Percentiles rank a stretch among this genome's conserved stretches.
Conservation (phyloP, 2,113 vertebrate genomes). For the Aegotheles bennettii region DNA sequence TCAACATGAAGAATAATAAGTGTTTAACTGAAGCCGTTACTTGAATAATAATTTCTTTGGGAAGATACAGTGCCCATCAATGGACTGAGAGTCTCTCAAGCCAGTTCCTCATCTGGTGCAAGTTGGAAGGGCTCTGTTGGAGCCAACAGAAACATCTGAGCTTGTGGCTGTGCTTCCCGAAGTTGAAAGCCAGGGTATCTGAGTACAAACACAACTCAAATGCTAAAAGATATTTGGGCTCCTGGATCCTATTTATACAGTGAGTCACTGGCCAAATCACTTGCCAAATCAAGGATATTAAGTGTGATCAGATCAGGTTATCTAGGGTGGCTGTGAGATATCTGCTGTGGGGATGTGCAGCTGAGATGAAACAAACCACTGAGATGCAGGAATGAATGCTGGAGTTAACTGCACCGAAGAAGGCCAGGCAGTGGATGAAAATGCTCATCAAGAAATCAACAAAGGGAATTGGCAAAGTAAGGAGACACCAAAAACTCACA, state of each 20-base stretch:
- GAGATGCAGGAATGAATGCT: not conserved
- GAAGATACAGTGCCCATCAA: not conserved
- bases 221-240: not conserved
- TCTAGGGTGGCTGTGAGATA: not conserved
- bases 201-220: not conserved
- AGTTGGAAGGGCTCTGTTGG: not conserved
- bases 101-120: fast-evolving
- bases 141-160: not conserved
- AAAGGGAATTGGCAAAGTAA: not conserved
- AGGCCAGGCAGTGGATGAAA: not conserved
- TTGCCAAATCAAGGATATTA: not conserved
- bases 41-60: not conserved
- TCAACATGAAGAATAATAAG: not conserved
- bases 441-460: not conserved
- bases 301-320: not conserved
- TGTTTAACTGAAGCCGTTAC: not conserved
- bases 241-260: not conserved
- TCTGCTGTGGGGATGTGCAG: not conserved
- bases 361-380: not conserved
- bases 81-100: not conserved
- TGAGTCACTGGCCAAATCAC: not conserved
- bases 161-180: fast-evolving
- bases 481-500: not conserved
- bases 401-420: not conserved
- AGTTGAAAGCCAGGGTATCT: not conserved